These are phyloP conservation scores for Temnothorax unifasciatus DNA, from an alignment of 2,888 invertebrate species.

Conservation along the genomic window DNA sequence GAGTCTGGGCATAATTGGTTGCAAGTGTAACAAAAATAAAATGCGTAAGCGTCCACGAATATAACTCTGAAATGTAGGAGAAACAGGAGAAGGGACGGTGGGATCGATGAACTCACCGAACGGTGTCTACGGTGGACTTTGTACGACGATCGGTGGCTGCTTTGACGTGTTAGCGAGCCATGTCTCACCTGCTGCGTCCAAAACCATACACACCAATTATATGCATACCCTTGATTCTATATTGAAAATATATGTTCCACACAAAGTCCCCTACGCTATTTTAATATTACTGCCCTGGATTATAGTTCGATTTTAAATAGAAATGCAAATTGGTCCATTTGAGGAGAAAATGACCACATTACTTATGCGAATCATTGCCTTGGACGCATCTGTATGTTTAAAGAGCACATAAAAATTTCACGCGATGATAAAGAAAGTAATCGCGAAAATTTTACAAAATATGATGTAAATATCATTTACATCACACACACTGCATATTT, in stretches of 20 bases:
- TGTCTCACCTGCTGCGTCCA: conserved; percentile 90
- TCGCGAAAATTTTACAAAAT: conserved; percentile 10
- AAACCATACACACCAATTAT: conserved; percentile 84
- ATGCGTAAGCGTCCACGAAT: conserved; percentile 67
- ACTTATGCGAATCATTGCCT: neutral
- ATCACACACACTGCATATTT: neutral
- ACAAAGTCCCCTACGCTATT: conserved; percentile 32
- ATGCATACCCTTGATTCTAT: conserved; percentile 71
- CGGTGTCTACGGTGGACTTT: conserved; percentile 91
- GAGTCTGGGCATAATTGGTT: conserved; percentile 45
- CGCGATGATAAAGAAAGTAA: conserved; percentile 6
- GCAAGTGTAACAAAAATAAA: conserved; percentile 57
- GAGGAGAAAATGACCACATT: conserved; percentile 18
- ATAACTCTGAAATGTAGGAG: conserved; percentile 62
- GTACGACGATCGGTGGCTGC: conserved; percentile 88
- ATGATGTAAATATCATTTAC: neutral
- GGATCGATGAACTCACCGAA: conserved; percentile 88
- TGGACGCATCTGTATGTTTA: neutral
- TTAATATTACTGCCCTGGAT: neutral
- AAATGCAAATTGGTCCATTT: conserved; percentile 23
- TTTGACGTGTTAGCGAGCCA: conserved; percentile 90
- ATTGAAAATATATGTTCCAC: conserved; percentile 32
- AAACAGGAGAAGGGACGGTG: conserved; percentile 61
- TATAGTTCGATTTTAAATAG: neutral
- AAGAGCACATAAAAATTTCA: conserved; percentile 5